Percentiles rank a stretch among this genome's conserved stretches.
Evolutionary conservation across 2,888 invertebrate species (phyloP).

Genomic region (Drosophila kuntzei): DNA sequence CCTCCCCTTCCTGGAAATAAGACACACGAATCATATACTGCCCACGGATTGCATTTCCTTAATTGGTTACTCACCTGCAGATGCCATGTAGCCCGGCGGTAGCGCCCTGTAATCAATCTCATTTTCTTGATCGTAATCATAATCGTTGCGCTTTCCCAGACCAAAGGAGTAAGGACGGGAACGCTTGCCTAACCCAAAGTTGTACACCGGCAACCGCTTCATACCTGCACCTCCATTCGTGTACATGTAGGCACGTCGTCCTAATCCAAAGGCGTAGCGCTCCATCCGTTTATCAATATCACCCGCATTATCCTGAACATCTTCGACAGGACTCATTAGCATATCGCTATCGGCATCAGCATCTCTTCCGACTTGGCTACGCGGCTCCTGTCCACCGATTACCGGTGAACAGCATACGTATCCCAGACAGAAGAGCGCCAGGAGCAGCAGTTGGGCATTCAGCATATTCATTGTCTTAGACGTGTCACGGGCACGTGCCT

Average conservation of each 20-base stretch:
- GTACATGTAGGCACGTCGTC: constrained; percentile 87
- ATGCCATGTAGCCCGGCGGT: constrained; percentile 48
- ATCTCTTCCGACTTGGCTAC: constrained; percentile 34
- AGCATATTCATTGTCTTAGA: constrained; percentile 59
- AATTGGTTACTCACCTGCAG: constrained; percentile 45
- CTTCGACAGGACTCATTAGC: constrained; percentile 61
- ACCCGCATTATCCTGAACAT: constrained; percentile 55
- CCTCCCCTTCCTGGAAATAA: constrained; percentile 40
- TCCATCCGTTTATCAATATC: constrained; percentile 87
- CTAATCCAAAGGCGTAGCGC: constrained; percentile 90
- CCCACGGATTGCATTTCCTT: not conserved
- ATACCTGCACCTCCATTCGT: constrained; percentile 84
- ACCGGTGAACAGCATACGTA: constrained; percentile 74
- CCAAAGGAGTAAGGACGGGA: constrained; percentile 85
- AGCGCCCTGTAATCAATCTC: constrained; percentile 62
- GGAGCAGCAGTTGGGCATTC: constrained; percentile 62
- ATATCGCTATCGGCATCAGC: constrained; percentile 48
- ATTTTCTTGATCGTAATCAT: constrained; percentile 78
- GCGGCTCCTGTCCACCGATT: constrained; percentile 53
- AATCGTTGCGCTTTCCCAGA: constrained; percentile 83
- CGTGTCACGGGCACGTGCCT: constrained; percentile 29
- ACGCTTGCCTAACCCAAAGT: constrained; percentile 85
- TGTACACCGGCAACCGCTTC: constrained; percentile 85
- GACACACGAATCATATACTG: not conserved
- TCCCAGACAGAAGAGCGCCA: constrained; percentile 77